phyloP scores from a whole-genome alignment of 1,140 invertebrate genomes.

The Drosophila seguyi region DNA sequence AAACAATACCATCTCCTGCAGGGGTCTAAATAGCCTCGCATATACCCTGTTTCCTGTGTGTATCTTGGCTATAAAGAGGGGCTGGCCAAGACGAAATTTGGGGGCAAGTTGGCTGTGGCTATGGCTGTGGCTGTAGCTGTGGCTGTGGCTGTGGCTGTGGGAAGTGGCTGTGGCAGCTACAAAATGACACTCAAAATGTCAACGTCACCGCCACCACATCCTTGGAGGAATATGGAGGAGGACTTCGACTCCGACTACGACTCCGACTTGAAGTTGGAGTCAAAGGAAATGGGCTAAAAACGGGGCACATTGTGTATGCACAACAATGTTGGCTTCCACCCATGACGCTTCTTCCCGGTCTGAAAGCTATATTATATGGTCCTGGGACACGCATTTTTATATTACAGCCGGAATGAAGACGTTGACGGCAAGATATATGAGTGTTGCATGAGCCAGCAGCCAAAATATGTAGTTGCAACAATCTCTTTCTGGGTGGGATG shows the following conservation, averaged over 20 bases:
- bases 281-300: conserved; percentile 19
- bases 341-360: not conserved
- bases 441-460: conserved; percentile 43
- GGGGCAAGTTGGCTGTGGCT: not conserved
- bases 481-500: not conserved
- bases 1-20: not conserved
- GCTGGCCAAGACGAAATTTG: not conserved
- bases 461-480: conserved; percentile 16
- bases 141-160: conserved; percentile 8
- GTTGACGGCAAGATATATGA: conserved; percentile 53
- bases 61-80: not conserved
- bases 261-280: not conserved
- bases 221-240: conserved; percentile 1
- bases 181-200: conserved; percentile 78
- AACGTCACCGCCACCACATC: conserved; percentile 56
- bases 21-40: no score
- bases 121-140: conserved; percentile 8
- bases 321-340: conserved; percentile 29
- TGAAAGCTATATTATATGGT: conserved; percentile 1
- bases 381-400: conserved; percentile 25
- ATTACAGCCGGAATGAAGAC: conserved; percentile 29
- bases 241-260: not conserved
- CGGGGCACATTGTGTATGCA: conserved; percentile 38
- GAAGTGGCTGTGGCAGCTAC: conserved; percentile 37
- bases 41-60: not conserved